phyloP scores from a whole-genome alignment of 2,797 vertebrate species.

The Dendrocincla tyrannina region DNA sequence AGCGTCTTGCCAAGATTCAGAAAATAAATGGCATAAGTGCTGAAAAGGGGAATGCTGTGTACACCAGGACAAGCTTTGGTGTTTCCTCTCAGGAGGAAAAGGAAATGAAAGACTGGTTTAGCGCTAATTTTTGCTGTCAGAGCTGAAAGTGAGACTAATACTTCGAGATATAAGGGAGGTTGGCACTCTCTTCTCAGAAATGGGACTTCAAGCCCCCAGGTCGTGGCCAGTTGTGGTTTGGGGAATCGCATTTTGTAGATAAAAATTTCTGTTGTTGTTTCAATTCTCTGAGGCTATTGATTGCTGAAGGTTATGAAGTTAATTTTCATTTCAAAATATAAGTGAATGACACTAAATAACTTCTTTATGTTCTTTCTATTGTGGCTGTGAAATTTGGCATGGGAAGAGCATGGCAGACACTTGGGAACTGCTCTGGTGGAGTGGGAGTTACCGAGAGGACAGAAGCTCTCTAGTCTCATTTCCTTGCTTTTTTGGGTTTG shows the following conservation, averaged over 20 bases:
- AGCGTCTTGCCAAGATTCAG: constrained; percentile 17
- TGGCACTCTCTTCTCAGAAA: not conserved
- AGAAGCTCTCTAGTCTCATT: not conserved
- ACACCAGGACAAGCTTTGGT: not conserved
- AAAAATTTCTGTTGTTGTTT: not conserved
- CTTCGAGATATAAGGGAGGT: not conserved
- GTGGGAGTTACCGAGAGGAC: not conserved
- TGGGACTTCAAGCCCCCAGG: not conserved
- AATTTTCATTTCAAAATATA: not conserved
- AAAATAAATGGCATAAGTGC: not conserved
- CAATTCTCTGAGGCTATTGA: not conserved
- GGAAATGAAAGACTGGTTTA: not conserved
- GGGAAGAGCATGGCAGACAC: not conserved
- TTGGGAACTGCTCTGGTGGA: not conserved
- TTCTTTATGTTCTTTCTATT: not conserved
- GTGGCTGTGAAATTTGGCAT: not conserved
- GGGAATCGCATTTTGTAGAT: not conserved
- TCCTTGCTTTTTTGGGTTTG: not conserved
- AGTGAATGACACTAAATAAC: not conserved
- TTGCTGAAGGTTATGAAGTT: not conserved
- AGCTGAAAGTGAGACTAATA: not conserved
- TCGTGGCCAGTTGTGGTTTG: not conserved
- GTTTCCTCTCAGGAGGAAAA: not conserved
- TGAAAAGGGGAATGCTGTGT: not conserved
- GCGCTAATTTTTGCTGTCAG: not conserved